Percentiles rank a stretch among this genome's conserved stretches.
phyloP scores from a whole-genome alignment of 2,113 vertebrate species.

The Laticauda laticaudata region DNA sequence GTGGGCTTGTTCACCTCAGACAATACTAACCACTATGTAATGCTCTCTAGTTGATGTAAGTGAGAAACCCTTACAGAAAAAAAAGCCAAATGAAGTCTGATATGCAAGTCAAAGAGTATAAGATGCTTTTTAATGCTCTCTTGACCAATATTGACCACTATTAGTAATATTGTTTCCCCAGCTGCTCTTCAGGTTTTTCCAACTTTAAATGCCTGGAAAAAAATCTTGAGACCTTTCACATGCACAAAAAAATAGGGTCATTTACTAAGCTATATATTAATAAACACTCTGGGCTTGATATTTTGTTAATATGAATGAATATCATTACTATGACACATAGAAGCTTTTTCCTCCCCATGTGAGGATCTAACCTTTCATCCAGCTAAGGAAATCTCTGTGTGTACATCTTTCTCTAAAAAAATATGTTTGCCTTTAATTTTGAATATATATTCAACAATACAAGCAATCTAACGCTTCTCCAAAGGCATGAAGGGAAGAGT shows the following conservation, averaged over 20 bases:
- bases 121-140: not conserved
- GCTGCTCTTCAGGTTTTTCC: not conserved
- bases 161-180: not conserved
- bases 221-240: not conserved
- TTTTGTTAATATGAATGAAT: conserved; percentile 46
- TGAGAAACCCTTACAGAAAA: not conserved
- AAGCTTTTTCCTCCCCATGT: not conserved
- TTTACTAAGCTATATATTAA: not conserved
- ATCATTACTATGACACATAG: conserved; percentile 28
- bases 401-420: not conserved
- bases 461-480: not conserved
- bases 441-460: not conserved
- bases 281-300: conserved; percentile 7
- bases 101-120: not conserved
- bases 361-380: not conserved
- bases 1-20: conserved; percentile 13
- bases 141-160: not conserved
- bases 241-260: not conserved
- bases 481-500: not conserved
- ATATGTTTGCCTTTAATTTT: not conserved
- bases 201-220: not conserved
- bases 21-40: not conserved
- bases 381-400: not conserved
- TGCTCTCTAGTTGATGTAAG: not conserved
- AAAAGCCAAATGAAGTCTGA: not conserved